Evolutionary conservation across 2,113 vertebrate genomes (phyloP), one percentile per base, ranked within the genome.

Genomic region (Caretta caretta): DNA sequence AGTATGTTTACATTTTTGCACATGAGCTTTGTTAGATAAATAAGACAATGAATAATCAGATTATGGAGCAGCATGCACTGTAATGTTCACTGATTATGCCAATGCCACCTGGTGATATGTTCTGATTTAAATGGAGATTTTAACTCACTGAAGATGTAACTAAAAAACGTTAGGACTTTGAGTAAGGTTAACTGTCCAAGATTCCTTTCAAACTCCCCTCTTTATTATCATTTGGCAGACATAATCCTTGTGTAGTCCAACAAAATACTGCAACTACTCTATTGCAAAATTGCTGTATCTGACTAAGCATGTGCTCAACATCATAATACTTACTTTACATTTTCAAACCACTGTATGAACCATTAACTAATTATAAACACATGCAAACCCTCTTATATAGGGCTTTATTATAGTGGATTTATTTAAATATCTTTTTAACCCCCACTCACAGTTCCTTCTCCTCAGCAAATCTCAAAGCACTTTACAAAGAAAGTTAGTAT

Each of bases 221-320:
- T 83, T 93, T 84, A 92, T 92, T 95, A 97, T 97, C 95, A 96
- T 93, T 97, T 97, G 96, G 97, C 97, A 97, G 86, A 93, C 82
- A 80, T 50, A 54, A 48, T 84, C 90, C 69, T 92, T 80, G 79
- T 87, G 49, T 96, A 96, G 91, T 97, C 97, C 97, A 96, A 87
- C 48, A 97, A 88, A 97, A 80, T 91, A 97, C 69, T 96, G 94
- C 92, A 96, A 93, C 79, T 80, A 4, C 46, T 85, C 93, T 94
- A 90, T 97, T 97, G 96, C 96, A 97, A 96, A 97, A 97, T 22
- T 95, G 83, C 95, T 80, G 84, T 19, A 14, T 79, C 87, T 86
- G 25, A 84, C 59, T 92, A 93, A 96, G 83, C 92, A 84, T 88
- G 49, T 72, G 46, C 35, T 95, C 87, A 92, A 75, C n/a, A 5